phyloP scores from a whole-genome alignment of 1,140 invertebrate species.

The Pentalonia nigronervosa region DNA sequence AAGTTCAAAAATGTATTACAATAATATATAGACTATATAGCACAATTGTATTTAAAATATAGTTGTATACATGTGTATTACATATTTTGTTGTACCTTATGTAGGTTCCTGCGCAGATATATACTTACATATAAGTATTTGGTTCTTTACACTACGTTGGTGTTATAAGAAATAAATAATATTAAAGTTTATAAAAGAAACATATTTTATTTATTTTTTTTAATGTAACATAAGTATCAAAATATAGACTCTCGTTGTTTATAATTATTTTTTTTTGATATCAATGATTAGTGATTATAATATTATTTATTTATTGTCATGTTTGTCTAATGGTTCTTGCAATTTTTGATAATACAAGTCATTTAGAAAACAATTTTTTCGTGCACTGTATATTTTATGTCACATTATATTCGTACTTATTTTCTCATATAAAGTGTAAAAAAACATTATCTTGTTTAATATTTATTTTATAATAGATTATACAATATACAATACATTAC shows the following conservation, averaged over 20 bases:
- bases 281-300: background rate
- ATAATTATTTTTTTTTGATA: background rate
- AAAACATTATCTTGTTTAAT: background rate
- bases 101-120: too few species aligned
- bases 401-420: background rate
- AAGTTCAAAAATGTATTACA: too few species aligned
- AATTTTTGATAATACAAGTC: background rate
- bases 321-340: background rate
- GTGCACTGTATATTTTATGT: background rate
- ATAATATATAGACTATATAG: too few species aligned
- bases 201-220: too few species aligned
- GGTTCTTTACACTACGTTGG: too few species aligned
- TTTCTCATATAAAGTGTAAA: background rate
- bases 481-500: background rate
- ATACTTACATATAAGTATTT: too few species aligned
- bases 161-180: too few species aligned
- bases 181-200: too few species aligned
- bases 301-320: background rate
- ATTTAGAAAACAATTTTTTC: background rate
- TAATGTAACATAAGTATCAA: background rate
- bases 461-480: background rate
- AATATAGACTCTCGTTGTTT: background rate
- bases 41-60: too few species aligned
- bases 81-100: too few species aligned
- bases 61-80: too few species aligned